Percentiles rank a stretch among this genome's conserved stretches.
phyloP scores from a whole-genome alignment of 2,888 invertebrate species.

The Mamestra brassicae region DNA sequence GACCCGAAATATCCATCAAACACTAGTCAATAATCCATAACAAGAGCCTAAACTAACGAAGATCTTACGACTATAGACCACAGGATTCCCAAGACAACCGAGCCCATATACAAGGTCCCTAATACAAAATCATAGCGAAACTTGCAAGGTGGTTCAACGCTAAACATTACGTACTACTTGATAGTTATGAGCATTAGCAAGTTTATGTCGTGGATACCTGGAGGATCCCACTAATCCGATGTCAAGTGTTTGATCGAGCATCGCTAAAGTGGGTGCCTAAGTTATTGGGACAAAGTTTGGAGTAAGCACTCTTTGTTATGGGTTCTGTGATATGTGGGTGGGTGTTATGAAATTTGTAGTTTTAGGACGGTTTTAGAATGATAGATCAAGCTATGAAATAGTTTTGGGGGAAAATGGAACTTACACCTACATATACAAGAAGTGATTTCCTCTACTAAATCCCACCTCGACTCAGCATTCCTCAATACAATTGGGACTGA shows the following conservation, averaged over 20 bases:
- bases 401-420: no score
- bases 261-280: conserved; percentile 50
- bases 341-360: conserved; percentile 17
- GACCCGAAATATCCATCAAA: background rate
- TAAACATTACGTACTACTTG: conserved; percentile 52
- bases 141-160: conserved; percentile 42
- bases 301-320: conserved; percentile 49
- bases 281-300: conserved; percentile 38
- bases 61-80: conserved; percentile 5
- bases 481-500: no score
- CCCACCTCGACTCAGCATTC: no score
- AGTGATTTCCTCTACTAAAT: no score
- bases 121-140: conserved; percentile 52
- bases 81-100: conserved; percentile 15
- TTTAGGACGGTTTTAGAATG: conserved; percentile 35
- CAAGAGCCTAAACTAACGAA: conserved; percentile 38
- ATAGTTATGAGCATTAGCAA: conserved; percentile 65
- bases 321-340: conserved; percentile 4
- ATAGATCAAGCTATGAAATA: background rate
- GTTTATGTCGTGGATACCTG: conserved; percentile 61
- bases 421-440: background rate
- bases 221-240: conserved; percentile 57
- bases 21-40: conserved; percentile 9
- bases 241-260: conserved; percentile 59
- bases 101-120: conserved; percentile 17